These are phyloP conservation scores for Pollenia labialis DNA, from an alignment of 2,888 invertebrate genomes.

Conservation along the genomic window DNA sequence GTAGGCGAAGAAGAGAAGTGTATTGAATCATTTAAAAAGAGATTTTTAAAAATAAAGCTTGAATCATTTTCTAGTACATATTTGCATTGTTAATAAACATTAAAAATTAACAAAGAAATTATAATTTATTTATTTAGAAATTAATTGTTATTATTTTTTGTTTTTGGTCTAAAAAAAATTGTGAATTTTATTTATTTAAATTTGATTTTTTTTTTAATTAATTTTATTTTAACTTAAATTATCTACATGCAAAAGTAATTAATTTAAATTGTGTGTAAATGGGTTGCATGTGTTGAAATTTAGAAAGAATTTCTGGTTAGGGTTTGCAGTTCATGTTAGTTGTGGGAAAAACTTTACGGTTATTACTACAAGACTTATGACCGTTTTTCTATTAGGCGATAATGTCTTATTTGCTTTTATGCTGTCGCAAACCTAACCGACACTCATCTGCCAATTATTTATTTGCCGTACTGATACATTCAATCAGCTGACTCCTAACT, in stretches of 20 bases:
- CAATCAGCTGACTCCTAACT: too few relatives aligned
- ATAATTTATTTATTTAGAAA: constrained; percentile 40
- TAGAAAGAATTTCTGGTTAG: constrained; percentile 23
- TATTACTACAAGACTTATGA: too few relatives aligned
- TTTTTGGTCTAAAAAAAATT: constrained; percentile 3
- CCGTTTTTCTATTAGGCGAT: too few relatives aligned
- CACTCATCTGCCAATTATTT: too few relatives aligned
- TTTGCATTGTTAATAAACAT: constrained; percentile 41
- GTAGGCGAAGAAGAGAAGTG: background rate
- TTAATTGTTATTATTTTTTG: constrained; percentile 37
- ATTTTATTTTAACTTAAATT: constrained; percentile 22
- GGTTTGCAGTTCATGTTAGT: background rate
- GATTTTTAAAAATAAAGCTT: constrained; percentile 52
- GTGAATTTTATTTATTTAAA: constrained; percentile 35
- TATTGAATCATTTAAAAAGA: constrained; percentile 22
- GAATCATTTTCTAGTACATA: constrained; percentile 34
- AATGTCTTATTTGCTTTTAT: too few relatives aligned
- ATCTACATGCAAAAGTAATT: constrained; percentile 25
- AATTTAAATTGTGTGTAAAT: constrained; percentile 15
- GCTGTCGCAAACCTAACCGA: too few relatives aligned
- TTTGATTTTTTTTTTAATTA: constrained; percentile 30
- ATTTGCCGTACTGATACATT: too few relatives aligned
- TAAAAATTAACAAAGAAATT: constrained; percentile 6
- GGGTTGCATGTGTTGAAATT: constrained; percentile 10
- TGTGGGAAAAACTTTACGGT: background rate